Base-by-base conservation (phyloP, 2,113 vertebrate genomes). In the Lutjanus erythropterus region DNA sequence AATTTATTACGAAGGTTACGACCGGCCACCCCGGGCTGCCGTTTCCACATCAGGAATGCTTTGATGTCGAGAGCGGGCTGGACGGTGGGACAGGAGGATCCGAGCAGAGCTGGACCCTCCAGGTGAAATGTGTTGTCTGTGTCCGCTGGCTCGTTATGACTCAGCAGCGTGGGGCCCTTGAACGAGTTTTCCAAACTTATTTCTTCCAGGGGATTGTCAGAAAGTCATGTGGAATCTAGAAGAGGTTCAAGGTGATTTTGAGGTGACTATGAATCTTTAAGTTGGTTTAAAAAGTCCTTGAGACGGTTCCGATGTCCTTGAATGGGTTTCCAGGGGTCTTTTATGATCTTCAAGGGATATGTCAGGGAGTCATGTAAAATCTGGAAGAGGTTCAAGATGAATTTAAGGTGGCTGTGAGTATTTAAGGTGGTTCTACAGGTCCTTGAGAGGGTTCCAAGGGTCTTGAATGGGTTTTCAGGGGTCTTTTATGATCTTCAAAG, bases 1-100 rank as follows among this genome's bases (percentile, higher is more conserved):
- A 96, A 97, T 97, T 96, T 97, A 97, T 94, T 92, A 89, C 81
- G 55, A 68, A 75, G 94, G 95, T 95, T 95, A 95, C 80, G 87
- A 91, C 80, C 86, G 81, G 91, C 92, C 94, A 94, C 94, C 94
- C 94, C 89, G 46, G 80, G 93, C 92, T 77, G 91, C 94, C 74
- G 85, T 75, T 87, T 92, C 86, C 93, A 73, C 52, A 0, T 6
- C 74, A 95, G 88, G 96, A 97, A 97, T 96, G 96, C 96, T 98
- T 97, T 98, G 96, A 97, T 96, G 87, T 77, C 66, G 85, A 78
- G 84, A 86, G 84, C 62, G 59, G 53, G 92, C 84, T 71, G 68
- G 68, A 87, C 61, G 73, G 88, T 90, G 88, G 89, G 93, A 91
- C 62, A 76, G 85, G 60, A 85, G 44, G 86, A 75, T 80, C 70